These are phyloP conservation scores for Eleginops maclovinus DNA, from an alignment of 2,113 vertebrate species.

Conservation along the genomic window DNA sequence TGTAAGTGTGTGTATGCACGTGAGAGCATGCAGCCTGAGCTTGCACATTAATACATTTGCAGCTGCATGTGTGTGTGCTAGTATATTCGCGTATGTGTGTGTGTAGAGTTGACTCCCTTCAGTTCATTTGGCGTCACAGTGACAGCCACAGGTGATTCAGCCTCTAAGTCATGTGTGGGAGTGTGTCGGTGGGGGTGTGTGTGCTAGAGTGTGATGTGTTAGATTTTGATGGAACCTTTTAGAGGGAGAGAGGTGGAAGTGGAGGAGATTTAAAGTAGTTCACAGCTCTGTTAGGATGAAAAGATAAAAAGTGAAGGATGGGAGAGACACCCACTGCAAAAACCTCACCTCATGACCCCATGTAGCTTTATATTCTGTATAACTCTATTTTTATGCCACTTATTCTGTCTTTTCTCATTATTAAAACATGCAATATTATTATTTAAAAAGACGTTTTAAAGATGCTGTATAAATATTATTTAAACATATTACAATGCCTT, in stretches of 20 bases:
- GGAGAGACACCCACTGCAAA: background rate
- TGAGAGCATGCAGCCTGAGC: background rate
- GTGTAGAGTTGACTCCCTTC: background rate
- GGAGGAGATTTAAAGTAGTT: constrained; percentile 36
- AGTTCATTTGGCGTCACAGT: constrained; percentile 30
- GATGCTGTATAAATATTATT: background rate
- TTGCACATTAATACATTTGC: background rate
- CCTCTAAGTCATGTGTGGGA: background rate
- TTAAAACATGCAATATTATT: background rate
- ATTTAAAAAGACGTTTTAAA: background rate
- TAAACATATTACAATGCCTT: background rate
- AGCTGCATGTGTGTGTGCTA: background rate
- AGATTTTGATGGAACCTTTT: constrained; percentile 3
- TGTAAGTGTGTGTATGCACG: background rate
- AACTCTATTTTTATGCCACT: background rate
- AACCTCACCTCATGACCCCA: background rate
- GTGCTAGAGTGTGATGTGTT: constrained; percentile 9
- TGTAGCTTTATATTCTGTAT: constrained; percentile 1
- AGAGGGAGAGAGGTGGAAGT: background rate
- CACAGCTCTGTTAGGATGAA: constrained; percentile 26
- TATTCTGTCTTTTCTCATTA: background rate
- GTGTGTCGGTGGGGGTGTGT: background rate
- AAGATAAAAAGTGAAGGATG: constrained; percentile 23
- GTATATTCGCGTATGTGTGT: background rate
- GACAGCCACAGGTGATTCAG: constrained; percentile 45